A percentile compares a stretch with the other conserved stretches of the same genome.
phyloP scores from a whole-genome alignment of 2,797 vertebrate genomes.

The Brotula barbata region DNA sequence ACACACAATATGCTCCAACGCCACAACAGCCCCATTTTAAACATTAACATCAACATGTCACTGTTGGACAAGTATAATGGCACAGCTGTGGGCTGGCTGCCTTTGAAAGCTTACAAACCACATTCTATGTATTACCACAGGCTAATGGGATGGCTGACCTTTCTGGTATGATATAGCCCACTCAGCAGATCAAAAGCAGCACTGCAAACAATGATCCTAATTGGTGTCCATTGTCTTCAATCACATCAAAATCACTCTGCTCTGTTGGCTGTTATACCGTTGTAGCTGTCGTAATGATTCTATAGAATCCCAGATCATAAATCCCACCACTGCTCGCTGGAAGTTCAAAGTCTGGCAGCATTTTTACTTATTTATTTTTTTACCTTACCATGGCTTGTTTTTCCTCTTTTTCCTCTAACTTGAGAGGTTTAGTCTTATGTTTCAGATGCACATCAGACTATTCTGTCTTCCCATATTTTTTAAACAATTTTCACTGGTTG shows the following conservation, averaged over 20 bases:
- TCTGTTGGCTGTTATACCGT: constrained; percentile 24
- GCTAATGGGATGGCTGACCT: constrained; percentile 42
- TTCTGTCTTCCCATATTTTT: too few species aligned
- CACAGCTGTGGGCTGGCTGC: constrained; percentile 6
- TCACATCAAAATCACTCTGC: constrained; percentile 26
- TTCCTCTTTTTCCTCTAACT: too few species aligned
- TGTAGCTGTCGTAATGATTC: constrained; percentile 20
- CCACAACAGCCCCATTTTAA: constrained; percentile 1
- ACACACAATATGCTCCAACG: background rate
- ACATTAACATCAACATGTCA: constrained; percentile 2
- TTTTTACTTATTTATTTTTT: too few species aligned
- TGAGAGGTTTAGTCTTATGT: too few species aligned
- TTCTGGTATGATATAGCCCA: constrained; percentile 16
- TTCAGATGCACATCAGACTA: too few species aligned
- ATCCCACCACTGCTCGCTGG: too few species aligned
- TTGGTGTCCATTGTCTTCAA: constrained; percentile 17
- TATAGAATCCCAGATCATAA: constrained; percentile 28
- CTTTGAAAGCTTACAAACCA: constrained; percentile 17
- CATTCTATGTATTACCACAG: constrained; percentile 24
- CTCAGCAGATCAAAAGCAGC: constrained; percentile 43
- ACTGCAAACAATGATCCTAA: constrained; percentile 35
- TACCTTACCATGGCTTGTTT: too few species aligned
- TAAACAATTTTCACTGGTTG: too few species aligned
- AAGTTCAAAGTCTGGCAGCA: too few species aligned
- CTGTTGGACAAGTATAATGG: constrained; percentile 1